phyloP scores from a whole-genome alignment of 2,797 vertebrate genomes.

The Sylvilagus floridanus region DNA sequence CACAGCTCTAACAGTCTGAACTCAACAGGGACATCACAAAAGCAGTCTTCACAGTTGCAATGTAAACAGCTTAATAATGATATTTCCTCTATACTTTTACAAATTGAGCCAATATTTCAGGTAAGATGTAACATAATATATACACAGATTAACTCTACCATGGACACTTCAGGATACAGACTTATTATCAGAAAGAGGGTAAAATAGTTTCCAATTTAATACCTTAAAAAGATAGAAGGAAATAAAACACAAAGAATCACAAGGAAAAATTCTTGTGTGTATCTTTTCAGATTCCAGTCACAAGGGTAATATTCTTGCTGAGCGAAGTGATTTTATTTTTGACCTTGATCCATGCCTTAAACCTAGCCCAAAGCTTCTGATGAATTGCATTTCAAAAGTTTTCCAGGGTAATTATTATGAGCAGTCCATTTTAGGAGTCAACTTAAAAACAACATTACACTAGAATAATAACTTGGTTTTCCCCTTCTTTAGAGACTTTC shows the following conservation, averaged over 20 bases:
- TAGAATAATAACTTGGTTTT: slow-evolving; percentile 63
- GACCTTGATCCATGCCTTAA: slow-evolving; percentile 31
- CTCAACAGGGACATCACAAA: not conserved
- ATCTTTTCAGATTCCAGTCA: slow-evolving; percentile 31
- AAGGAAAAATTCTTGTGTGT: not conserved
- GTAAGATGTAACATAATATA: not conserved
- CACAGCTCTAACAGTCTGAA: not conserved
- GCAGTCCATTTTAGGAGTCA: slow-evolving; percentile 49
- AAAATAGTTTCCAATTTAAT: slow-evolving; percentile 5
- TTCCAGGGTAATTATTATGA: slow-evolving; percentile 65
- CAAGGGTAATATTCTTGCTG: slow-evolving; percentile 46
- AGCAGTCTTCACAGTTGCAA: not conserved
- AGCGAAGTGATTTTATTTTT: slow-evolving; percentile 50
- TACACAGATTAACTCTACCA: not conserved
- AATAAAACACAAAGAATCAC: slow-evolving; percentile 10
- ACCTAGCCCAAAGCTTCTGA: not conserved
- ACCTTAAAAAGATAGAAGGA: not conserved
- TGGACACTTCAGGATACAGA: not conserved
- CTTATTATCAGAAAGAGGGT: not conserved
- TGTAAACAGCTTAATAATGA: not conserved
- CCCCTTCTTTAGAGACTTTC: slow-evolving; percentile 57
- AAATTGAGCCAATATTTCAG: slow-evolving; percentile 32
- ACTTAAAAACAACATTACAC: slow-evolving; percentile 51
- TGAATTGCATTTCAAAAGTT: slow-evolving; percentile 49
- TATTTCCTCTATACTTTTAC: not conserved